Evolutionary conservation across 2,797 vertebrate species (phyloP).

Genomic region (Crenichthys baileyi): DNA sequence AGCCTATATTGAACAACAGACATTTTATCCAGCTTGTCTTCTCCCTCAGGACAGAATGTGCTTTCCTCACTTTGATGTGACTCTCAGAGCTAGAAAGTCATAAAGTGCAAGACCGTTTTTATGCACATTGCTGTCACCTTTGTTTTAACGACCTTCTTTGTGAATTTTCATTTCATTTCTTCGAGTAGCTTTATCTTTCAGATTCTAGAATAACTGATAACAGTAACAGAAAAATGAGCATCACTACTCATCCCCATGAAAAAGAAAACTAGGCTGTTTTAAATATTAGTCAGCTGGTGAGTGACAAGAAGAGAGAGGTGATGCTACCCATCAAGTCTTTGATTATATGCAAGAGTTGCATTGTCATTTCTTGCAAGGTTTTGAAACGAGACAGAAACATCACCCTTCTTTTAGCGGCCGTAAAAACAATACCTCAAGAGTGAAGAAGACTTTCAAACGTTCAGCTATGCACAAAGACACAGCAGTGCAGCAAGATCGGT

Average conservation of each 20-base stretch:
- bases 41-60: background rate
- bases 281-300: conserved; percentile 22
- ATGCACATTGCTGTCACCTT: background rate
- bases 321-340: conserved; percentile 3
- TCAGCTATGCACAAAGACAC: too few species aligned
- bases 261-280: conserved; percentile 48
- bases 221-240: conserved; percentile 66
- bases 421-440: too few species aligned
- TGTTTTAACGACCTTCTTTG: conserved; percentile 16
- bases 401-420: too few species aligned
- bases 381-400: background rate
- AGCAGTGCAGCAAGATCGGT: too few species aligned
- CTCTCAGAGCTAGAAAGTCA: background rate
- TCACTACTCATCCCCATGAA: conserved; percentile 47
- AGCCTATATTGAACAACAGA: background rate
- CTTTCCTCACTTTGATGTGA: background rate
- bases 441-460: too few species aligned
- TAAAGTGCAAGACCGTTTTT: too few species aligned
- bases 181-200: conserved; percentile 40
- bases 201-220: conserved; percentile 44
- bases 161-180: conserved; percentile 65
- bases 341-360: too few species aligned
- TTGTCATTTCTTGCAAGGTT: background rate
- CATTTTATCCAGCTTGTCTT: background rate
- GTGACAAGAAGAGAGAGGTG: conserved; percentile 28